Evolutionary conservation across 2,888 invertebrate species (phyloP).

Genomic region (Prenolepis imparis): DNA sequence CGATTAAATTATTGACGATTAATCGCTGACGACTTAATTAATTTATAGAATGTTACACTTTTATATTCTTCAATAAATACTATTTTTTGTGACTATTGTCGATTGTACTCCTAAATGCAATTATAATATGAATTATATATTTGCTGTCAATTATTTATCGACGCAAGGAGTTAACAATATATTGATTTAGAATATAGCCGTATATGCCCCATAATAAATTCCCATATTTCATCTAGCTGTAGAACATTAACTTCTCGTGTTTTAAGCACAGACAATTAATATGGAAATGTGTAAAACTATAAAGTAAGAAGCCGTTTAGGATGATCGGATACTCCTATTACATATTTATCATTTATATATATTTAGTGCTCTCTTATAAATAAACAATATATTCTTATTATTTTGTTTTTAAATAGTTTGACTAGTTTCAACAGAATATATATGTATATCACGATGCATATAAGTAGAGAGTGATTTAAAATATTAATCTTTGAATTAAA

Average conservation of each 20-base stretch:
- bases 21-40: slow-evolving; percentile 14
- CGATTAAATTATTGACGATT: slow-evolving; percentile 14
- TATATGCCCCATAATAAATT: slow-evolving; percentile 9
- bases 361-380: slow-evolving; percentile 40
- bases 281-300: slow-evolving; percentile 20
- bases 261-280: slow-evolving; percentile 24
- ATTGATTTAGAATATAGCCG: slow-evolving; percentile 3
- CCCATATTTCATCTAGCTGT: slow-evolving; percentile 21
- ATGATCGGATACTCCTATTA: not conserved
- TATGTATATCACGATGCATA: slow-evolving; percentile 4
- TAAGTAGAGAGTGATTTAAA: slow-evolving; percentile 27
- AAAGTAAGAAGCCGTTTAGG: slow-evolving; percentile 1
- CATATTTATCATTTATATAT: slow-evolving; percentile 61
- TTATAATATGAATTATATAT: not conserved
- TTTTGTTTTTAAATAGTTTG: slow-evolving; percentile 26
- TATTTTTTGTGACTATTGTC: not conserved
- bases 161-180: slow-evolving; percentile 39
- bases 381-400: slow-evolving; percentile 58
- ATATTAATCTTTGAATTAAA: not conserved
- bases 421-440: slow-evolving; percentile 61
- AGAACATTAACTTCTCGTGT: slow-evolving; percentile 6
- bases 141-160: not conserved
- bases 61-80: slow-evolving; percentile 14
- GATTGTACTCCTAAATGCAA: not conserved
- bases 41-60: not conserved